Percentiles rank a stretch among this genome's conserved stretches.
These are phyloP conservation scores for Dipodomys ordii DNA, from an alignment of 2,113 vertebrate genomes.

Conservation along the genomic window DNA sequence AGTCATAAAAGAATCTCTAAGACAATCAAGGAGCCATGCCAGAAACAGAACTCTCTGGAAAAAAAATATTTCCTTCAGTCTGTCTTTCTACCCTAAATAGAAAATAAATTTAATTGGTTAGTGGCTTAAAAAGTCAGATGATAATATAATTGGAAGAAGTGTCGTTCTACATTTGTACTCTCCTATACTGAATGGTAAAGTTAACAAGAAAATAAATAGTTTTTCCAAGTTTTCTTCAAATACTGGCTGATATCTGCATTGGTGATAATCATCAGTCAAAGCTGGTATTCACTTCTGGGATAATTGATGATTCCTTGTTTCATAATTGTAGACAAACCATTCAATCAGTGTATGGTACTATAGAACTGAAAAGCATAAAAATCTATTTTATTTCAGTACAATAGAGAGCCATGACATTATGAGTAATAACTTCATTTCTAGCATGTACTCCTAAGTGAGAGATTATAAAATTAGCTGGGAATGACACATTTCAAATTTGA, in stretches of 20 bases:
- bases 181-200: neutral
- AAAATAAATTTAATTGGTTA: neutral
- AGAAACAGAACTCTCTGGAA: neutral
- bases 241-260: neutral
- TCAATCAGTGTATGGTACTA: neutral
- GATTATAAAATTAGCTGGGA: neutral
- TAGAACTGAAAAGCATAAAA: neutral
- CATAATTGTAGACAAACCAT: neutral
- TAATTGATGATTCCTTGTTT: neutral
- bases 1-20: neutral
- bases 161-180: neutral
- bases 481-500: neutral
- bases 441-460: neutral
- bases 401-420: neutral
- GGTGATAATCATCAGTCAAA: neutral
- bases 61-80: neutral
- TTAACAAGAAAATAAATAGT: neutral
- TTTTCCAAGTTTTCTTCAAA: neutral
- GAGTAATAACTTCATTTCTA: neutral
- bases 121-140: neutral
- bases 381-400: neutral
- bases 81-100: neutral
- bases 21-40: neutral
- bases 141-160: neutral
- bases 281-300: neutral